phyloP scores from a whole-genome alignment of 2,797 vertebrate genomes.

The Anisognathus igniventris region DNA sequence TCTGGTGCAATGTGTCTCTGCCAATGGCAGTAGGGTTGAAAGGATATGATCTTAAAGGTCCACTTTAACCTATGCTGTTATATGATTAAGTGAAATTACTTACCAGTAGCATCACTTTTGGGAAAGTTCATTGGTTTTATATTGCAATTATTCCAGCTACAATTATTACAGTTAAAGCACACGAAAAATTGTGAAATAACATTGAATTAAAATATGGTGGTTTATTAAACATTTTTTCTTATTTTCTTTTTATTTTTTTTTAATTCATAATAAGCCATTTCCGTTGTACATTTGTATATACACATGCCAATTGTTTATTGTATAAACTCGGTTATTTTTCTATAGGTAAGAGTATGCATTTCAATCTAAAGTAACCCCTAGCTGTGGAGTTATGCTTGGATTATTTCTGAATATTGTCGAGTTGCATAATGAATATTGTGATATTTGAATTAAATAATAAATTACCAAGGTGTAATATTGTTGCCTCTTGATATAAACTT shows the following conservation, averaged over 20 bases:
- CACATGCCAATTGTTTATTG: accelerated
- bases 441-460: constrained; percentile 58
- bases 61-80: background rate
- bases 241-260: background rate
- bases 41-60: background rate
- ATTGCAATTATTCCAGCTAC: background rate
- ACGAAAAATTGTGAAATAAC: background rate
- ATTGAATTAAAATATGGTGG: background rate
- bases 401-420: constrained; percentile 20
- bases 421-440: constrained; percentile 30
- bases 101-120: background rate
- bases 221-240: background rate
- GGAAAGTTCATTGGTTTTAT: background rate
- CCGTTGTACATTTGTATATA: background rate
- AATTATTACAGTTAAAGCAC: background rate
- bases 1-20: background rate
- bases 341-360: background rate
- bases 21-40: background rate
- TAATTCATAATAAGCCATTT: background rate
- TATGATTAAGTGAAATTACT: background rate
- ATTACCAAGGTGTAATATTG: constrained; percentile 4
- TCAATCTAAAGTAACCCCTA: background rate
- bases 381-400: background rate
- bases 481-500: constrained; percentile 44
- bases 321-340: background rate